Percentiles rank a stretch among this genome's conserved stretches.
Conservation (phyloP, 2,113 vertebrate genomes). For the Riparia riparia region DNA sequence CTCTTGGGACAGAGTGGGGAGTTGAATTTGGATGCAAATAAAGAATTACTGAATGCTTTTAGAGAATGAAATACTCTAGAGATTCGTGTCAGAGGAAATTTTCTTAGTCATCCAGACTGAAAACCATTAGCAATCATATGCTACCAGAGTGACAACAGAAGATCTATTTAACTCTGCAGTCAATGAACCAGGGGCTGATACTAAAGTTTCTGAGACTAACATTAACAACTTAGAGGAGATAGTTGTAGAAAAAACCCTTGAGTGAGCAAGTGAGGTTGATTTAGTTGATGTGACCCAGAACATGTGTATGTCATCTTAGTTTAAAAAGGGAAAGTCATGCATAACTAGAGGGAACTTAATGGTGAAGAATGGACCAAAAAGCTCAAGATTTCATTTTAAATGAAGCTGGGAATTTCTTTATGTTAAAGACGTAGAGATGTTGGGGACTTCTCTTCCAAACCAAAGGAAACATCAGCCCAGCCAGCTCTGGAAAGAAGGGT, state of each 20-base stretch:
- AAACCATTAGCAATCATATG: background rate
- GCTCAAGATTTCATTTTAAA: background rate
- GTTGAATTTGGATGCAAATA: constrained; percentile 19
- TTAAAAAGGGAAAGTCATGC: background rate
- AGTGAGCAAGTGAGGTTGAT: background rate
- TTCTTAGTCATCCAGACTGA: background rate
- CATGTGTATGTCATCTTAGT: background rate
- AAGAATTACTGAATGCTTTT: constrained; percentile 4
- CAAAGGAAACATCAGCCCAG: background rate
- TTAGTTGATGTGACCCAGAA: background rate
- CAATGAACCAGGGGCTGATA: background rate
- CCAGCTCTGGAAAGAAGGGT: background rate
- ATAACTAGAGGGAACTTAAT: background rate
- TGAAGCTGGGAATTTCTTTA: background rate
- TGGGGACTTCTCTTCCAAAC: background rate
- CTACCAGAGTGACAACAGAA: background rate
- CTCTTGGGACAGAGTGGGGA: background rate
- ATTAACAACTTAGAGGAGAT: background rate
- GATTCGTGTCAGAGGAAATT: background rate
- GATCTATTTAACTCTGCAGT: background rate
- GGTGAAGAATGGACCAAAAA: background rate
- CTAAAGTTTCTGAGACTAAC: background rate
- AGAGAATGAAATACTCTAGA: constrained; percentile 26
- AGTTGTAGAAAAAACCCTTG: background rate
- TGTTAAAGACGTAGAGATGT: background rate